Evolutionary conservation across 1,140 invertebrate species (phyloP).

Genomic region (Pogonognathellus flavescens): DNA sequence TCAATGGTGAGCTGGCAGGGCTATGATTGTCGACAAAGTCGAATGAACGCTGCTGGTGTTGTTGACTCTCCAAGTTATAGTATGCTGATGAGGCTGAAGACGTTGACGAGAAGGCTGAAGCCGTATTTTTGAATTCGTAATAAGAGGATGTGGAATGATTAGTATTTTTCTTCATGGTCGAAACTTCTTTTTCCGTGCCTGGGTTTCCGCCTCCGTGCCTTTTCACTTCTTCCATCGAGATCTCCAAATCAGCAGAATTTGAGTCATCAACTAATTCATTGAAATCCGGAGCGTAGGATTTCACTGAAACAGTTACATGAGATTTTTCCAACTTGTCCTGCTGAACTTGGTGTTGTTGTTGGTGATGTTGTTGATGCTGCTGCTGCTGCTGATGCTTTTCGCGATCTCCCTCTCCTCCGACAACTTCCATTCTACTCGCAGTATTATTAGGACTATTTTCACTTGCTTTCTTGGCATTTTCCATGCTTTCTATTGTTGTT

Average conservation of each 20-base stretch:
- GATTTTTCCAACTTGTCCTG: slow-evolving; percentile 33
- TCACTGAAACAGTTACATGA: slow-evolving; percentile 51
- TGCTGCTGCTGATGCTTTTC: slow-evolving; percentile 16
- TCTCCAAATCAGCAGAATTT: slow-evolving; percentile 83
- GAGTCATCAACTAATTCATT: slow-evolving; percentile 82
- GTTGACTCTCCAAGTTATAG: slow-evolving; percentile 65
- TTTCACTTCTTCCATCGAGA: slow-evolving; percentile 79
- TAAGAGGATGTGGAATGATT: slow-evolving; percentile 45
- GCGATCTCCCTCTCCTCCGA: slow-evolving; percentile 30
- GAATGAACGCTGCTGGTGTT: slow-evolving; percentile 63
- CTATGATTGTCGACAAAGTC: slow-evolving; percentile 67
- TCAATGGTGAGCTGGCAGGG: slow-evolving; percentile 68
- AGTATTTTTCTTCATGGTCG: not conserved
- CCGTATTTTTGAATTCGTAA: slow-evolving; percentile 56
- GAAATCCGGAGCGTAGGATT: slow-evolving; percentile 74
- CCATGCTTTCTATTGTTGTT: slow-evolving; percentile 15
- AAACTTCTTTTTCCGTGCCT: not conserved
- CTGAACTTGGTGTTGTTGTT: not conserved
- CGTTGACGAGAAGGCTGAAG: slow-evolving; percentile 51
- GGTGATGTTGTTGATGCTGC: not conserved
- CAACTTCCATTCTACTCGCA: not conserved
- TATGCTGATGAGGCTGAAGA: slow-evolving; percentile 65
- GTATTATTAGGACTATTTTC: slow-evolving; percentile 18
- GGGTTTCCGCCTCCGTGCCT: not conserved
- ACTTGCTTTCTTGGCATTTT: slow-evolving; percentile 4